Evolutionary conservation across 2,797 vertebrate species (phyloP).

Genomic region (Sebastiscus albofasciatus): DNA sequence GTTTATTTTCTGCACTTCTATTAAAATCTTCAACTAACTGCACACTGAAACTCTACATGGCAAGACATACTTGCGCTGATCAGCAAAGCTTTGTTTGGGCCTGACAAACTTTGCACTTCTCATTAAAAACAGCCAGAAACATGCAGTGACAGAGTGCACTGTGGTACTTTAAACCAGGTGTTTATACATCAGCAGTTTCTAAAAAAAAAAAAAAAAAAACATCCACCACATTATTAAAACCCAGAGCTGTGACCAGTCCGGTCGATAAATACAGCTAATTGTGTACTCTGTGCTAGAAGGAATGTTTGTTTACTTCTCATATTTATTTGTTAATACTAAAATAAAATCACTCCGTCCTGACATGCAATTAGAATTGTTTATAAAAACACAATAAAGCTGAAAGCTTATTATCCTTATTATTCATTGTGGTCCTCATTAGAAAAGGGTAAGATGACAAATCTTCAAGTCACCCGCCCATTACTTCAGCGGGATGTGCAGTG

Average conservation of each 20-base stretch:
- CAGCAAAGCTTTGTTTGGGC: not conserved
- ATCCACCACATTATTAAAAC: not conserved
- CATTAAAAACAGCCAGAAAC: not conserved
- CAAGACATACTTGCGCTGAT: not conserved
- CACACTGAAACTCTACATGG: not conserved
- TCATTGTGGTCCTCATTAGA: not conserved
- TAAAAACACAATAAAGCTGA: not conserved
- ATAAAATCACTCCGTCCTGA: constrained; percentile 5
- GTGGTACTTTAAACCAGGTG: not conserved
- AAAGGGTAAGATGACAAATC: not conserved
- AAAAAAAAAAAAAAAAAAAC: not conserved
- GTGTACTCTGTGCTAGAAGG: not conserved
- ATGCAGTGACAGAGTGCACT: not conserved
- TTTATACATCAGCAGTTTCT: not conserved
- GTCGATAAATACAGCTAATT: not conserved
- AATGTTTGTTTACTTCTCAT: constrained; percentile 4
- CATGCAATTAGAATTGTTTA: constrained; percentile 2
- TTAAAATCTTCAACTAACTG: not conserved
- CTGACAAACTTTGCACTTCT: not conserved
- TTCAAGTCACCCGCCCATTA: not conserved
- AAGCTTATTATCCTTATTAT: constrained; percentile 8
- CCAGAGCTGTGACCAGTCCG: not conserved
- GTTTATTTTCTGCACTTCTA: not conserved
- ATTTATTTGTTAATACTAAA: constrained; percentile 10
- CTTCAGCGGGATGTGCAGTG: not conserved